Percentiles rank a stretch among this genome's conserved stretches.
Evolutionary conservation across 2,113 vertebrate species (phyloP).

Genomic region (Oryzias woworae): DNA sequence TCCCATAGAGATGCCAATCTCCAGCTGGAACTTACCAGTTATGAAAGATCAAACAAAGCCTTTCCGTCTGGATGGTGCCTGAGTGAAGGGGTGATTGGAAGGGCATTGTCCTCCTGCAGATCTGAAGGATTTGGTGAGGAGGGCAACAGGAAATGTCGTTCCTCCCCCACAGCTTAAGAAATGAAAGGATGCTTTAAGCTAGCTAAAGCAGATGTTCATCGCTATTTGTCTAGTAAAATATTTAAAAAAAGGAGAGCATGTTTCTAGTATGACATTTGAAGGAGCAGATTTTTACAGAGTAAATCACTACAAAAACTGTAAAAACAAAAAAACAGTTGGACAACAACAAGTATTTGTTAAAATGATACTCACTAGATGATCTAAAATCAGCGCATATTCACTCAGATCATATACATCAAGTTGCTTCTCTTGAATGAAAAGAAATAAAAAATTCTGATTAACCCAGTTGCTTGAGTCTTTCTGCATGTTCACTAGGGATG

Average conservation of each 20-base stretch:
- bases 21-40: slow-evolving; percentile 19
- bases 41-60: slow-evolving; percentile 36
- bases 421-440: too few species aligned
- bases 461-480: too few species aligned
- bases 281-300: slow-evolving; percentile 14
- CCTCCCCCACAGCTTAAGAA: slow-evolving; percentile 8
- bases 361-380: not conserved
- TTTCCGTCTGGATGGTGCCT: slow-evolving; percentile 47
- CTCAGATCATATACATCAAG: too few species aligned
- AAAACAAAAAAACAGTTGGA: not conserved
- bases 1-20: slow-evolving; percentile 50
- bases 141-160: slow-evolving; percentile 6
- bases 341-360: slow-evolving; percentile 22
- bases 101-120: slow-evolving; percentile 31
- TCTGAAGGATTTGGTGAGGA: not conserved
- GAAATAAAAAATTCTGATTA: too few species aligned
- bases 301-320: slow-evolving; percentile 5
- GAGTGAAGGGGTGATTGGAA: slow-evolving; percentile 39
- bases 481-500: too few species aligned
- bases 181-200: slow-evolving; percentile 32
- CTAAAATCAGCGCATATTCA: not conserved
- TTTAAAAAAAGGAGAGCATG: slow-evolving; percentile 6
- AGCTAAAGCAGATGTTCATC: slow-evolving; percentile 11
- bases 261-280: slow-evolving; percentile 6
- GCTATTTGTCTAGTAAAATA: slow-evolving; percentile 5